phyloP scores from a whole-genome alignment of 2,888 invertebrate species.

The Gastrophysa polygoni region DNA sequence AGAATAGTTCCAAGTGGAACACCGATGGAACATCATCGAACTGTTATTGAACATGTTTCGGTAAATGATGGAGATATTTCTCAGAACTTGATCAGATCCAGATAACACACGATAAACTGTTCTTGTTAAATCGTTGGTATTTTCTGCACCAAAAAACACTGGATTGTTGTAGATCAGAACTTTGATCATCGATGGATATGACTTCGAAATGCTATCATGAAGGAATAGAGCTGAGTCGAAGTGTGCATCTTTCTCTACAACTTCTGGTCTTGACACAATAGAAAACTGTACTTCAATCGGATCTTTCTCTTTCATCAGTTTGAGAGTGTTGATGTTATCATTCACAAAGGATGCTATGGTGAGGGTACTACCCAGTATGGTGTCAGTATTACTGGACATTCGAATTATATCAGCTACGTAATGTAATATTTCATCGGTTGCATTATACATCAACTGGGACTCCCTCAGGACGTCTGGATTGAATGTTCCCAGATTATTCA shows the following conservation, averaged over 20 bases:
- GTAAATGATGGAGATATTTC: background rate
- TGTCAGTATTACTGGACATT: slow-evolving; percentile 21
- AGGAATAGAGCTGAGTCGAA: background rate
- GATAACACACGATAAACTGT: slow-evolving; percentile 30
- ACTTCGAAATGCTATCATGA: background rate
- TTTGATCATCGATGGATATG: slow-evolving; percentile 9
- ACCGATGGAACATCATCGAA: slow-evolving; percentile 12
- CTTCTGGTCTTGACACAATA: background rate
- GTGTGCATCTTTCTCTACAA: background rate
- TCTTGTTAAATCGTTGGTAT: slow-evolving; percentile 12
- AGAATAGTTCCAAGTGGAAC: slow-evolving; percentile 36
- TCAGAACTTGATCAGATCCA: background rate
- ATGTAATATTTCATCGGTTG: slow-evolving; percentile 42
- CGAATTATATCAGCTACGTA: slow-evolving; percentile 36
- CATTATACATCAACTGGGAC: slow-evolving; percentile 37
- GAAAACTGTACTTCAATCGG: background rate
- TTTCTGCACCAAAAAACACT: slow-evolving; percentile 28
- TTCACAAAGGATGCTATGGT: background rate
- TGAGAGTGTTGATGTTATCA: background rate
- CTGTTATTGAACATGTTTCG: background rate
- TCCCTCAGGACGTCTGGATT: slow-evolving; percentile 27
- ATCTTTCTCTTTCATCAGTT: background rate
- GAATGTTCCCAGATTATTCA: slow-evolving; percentile 34
- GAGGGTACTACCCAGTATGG: background rate
- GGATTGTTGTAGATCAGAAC: slow-evolving; percentile 30